Evolutionary conservation across 2,113 vertebrate genomes (phyloP), one percentile per base, ranked within the genome.

Genomic region (Platycercus adscitus): DNA sequence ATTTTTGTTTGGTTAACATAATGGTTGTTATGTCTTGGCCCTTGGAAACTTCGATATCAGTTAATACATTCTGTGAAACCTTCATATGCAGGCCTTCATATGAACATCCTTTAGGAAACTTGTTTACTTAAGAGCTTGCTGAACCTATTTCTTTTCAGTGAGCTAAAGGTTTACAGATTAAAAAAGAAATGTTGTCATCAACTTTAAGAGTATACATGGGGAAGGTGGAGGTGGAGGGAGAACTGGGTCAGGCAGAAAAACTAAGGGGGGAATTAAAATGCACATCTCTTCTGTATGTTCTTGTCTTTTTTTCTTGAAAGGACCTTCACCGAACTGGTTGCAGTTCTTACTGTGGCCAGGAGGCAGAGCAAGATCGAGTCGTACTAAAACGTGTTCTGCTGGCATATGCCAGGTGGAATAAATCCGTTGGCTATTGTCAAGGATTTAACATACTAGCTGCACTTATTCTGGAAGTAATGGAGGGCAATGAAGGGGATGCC

Each of bases 381-480:
- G 98, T 99, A 23, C 33, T 99, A 56, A 99, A 99, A 93, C 96
- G 99, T 6, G 99, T 99, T 44, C 97, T 99, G 58, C 85, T 99
- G 88, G 99, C 99, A 6, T 99, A 99, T 13, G 99, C 99, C 56
- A 98, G 99, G 21, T 99, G 99, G 99, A 99, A 99, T 95, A 99
- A 99, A 96, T 98, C 98, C 56, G 98, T 99, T 19, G 99, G 99
- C 23, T 99, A 99, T 86, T 99, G 99, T 87, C 99, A 99, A 96
- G 99, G 99, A 65, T 99, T 99, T 95, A 99, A 99, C 85, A 99
- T 99, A 81, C 92, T 99, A 61, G 99, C 99, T 33, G 99, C 99
- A 1, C 98, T 99, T 29, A 99, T 99, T 80, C 96, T 99, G 86
- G 98, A 99, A 97, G 99, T 99, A 61, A 98, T 98, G 93, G 99